Conservation (phyloP, 2,113 vertebrate genomes). For the Octodon degus region DNA sequence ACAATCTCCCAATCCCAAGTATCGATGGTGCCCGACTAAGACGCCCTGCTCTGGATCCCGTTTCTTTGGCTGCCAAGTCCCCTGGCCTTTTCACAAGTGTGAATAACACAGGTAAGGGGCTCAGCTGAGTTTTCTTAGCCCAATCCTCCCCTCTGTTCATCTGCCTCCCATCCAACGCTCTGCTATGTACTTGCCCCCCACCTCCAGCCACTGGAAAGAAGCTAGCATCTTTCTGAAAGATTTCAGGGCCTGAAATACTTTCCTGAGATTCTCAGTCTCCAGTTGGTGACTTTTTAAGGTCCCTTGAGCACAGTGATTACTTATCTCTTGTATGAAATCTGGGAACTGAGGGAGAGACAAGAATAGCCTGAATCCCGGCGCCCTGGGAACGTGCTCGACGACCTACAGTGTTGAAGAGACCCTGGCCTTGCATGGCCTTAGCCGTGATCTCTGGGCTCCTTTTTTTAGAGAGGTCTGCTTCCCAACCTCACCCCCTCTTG, state of each 20-base stretch:
- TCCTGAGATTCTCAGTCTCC: neutral
- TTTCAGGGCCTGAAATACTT: neutral
- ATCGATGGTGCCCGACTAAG: neutral
- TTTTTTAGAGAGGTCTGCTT: neutral
- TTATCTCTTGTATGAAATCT: constrained; percentile 22
- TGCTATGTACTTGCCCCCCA: neutral
- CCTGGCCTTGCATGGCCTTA: neutral
- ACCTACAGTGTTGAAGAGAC: neutral
- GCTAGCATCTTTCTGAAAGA: neutral
- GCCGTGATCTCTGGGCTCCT: neutral
- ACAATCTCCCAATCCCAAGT: neutral
- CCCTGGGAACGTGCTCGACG: neutral
- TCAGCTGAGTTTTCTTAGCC: neutral
- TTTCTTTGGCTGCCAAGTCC: neutral
- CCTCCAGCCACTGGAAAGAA: neutral
- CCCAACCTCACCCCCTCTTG: neutral
- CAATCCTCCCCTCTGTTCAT: neutral
- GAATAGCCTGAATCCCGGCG: neutral
- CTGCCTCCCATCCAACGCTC: neutral
- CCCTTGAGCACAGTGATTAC: neutral
- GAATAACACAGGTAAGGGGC: no score
- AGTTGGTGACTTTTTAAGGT: neutral
- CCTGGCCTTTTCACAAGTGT: fast-evolving
- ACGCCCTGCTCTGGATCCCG: neutral
- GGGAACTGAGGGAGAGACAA: neutral